phyloP scores from a whole-genome alignment of 2,113 vertebrate species.

The human region DNA sequence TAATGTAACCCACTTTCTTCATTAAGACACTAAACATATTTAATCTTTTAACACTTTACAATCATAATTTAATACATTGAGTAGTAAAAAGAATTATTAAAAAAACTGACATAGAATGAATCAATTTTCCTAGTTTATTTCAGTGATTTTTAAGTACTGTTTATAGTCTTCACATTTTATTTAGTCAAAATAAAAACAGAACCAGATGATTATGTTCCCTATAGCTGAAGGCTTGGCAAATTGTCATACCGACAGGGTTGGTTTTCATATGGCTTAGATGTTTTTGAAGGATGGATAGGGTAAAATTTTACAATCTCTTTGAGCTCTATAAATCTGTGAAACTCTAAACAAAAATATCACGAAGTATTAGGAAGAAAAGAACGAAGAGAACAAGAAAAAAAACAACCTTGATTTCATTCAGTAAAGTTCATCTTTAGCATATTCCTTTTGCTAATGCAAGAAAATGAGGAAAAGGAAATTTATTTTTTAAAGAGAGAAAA shows the following conservation, averaged over 20 bases:
- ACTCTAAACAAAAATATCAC: background rate
- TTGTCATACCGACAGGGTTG: background rate
- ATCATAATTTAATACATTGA: constrained; percentile 9
- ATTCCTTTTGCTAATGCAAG: constrained; percentile 32
- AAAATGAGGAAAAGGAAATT: constrained; percentile 29
- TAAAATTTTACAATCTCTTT: constrained; percentile 1
- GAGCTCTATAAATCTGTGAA: background rate
- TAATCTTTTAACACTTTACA: constrained; percentile 45
- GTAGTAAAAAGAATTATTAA: constrained; percentile 35
- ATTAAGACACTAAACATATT: constrained; percentile 34
- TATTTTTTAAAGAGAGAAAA: constrained; percentile 3
- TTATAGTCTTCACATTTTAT: constrained; percentile 53
- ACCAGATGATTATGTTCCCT: constrained; percentile 24
- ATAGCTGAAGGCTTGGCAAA: constrained; percentile 25
- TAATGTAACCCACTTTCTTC: constrained; percentile 8
- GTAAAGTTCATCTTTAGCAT: constrained; percentile 1
- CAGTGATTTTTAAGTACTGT: constrained; percentile 35
- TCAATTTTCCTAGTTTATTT: background rate
- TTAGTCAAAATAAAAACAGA: constrained; percentile 58
- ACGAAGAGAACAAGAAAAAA: background rate
- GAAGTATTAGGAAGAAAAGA: background rate
- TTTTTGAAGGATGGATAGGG: background rate
- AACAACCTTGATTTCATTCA: background rate
- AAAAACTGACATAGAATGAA: constrained; percentile 49
- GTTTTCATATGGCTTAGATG: background rate